Evolutionary conservation across 92 coral and sea anemone genomes (phyloP).

Genomic region (Hydrozoanthus gracilis): DNA sequence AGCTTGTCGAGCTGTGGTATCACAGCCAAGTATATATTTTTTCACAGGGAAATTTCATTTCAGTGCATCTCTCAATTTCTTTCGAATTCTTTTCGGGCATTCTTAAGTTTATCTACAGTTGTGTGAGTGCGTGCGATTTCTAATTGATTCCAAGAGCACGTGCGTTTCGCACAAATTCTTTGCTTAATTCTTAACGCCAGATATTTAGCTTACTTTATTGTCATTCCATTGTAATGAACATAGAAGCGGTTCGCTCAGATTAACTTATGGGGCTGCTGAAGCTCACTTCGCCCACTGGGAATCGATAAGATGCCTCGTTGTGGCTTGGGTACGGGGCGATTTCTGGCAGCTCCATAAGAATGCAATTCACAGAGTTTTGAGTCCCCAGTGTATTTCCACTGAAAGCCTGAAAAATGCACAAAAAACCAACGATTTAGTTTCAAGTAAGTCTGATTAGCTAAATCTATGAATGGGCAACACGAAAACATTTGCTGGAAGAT

Average conservation of each 20-base stretch:
- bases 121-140: neutral
- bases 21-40: slow-evolving; percentile 28
- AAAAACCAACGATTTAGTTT: slow-evolving; percentile 47
- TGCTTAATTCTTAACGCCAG: slow-evolving; percentile 44
- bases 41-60: slow-evolving; percentile 46
- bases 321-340: slow-evolving; percentile 80
- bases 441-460: slow-evolving; percentile 27
- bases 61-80: slow-evolving; percentile 1
- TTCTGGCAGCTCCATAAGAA: slow-evolving; percentile 81
- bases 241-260: slow-evolving; percentile 34
- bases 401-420: slow-evolving; percentile 60
- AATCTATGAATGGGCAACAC: neutral
- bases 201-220: slow-evolving; percentile 70
- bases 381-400: slow-evolving; percentile 62
- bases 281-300: slow-evolving; percentile 38
- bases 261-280: slow-evolving; percentile 53
- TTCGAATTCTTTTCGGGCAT: neutral
- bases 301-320: neutral
- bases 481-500: neutral
- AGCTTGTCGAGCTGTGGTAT: slow-evolving; percentile 33
- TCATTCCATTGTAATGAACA: slow-evolving; percentile 85
- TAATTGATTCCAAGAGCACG: slow-evolving; percentile 14
- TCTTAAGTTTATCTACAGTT: neutral
- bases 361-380: slow-evolving; percentile 67
- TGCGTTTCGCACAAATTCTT: slow-evolving; percentile 51